A percentile compares a stretch with the other conserved stretches of the same genome.
Evolutionary conservation across 1,140 invertebrate genomes (phyloP).

Genomic region (Melipona quadrifasciata): DNA sequence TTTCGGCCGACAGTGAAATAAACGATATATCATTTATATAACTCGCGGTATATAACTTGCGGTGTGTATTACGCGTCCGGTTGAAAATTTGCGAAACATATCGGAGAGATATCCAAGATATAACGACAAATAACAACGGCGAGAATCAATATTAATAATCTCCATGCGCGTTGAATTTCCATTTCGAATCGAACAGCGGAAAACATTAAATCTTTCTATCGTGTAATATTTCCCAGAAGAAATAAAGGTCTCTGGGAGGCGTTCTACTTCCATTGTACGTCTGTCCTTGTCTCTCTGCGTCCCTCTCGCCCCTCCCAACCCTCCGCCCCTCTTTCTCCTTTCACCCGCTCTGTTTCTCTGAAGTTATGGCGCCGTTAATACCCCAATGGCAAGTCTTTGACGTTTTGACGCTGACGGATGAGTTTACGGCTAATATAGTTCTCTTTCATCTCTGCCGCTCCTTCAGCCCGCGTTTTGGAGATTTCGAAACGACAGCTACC

Average conservation of each 20-base stretch:
- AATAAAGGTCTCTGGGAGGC: slow-evolving; percentile 40
- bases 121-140: neutral
- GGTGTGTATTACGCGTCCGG: too few species aligned
- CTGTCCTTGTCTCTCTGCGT: slow-evolving; percentile 1
- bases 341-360: slow-evolving; percentile 45
- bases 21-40: too few species aligned
- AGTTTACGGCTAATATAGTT: slow-evolving; percentile 80
- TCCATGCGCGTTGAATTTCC: neutral
- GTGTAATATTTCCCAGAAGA: slow-evolving; percentile 51
- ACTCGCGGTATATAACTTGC: too few species aligned
- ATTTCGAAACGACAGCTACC: slow-evolving; percentile 57
- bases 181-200: neutral
- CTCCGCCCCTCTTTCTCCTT: too few species aligned
- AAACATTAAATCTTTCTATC: slow-evolving; percentile 44
- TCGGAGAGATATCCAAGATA: neutral
- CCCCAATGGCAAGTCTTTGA: slow-evolving; percentile 75
- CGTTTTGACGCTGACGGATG: slow-evolving; percentile 80
- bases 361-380: slow-evolving; percentile 77
- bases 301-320: neutral
- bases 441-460: slow-evolving; percentile 77
- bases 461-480: slow-evolving; percentile 47
- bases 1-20: neutral
- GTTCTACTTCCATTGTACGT: slow-evolving; percentile 29
- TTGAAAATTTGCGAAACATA: neutral
- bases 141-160: neutral